Conservation (phyloP, 2,888 invertebrate species). For the Drosophila emarginata region DNA sequence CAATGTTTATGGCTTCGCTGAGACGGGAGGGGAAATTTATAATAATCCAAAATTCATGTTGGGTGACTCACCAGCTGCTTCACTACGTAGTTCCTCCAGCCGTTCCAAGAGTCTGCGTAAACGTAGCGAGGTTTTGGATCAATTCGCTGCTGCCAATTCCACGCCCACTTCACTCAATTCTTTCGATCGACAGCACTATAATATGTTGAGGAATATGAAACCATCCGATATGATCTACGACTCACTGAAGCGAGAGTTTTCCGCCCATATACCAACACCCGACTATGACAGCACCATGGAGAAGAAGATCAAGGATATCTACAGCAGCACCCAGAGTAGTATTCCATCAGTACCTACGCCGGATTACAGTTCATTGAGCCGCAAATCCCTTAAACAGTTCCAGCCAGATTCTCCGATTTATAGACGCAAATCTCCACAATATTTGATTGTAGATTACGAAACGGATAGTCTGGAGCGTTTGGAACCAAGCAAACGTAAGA, state of each 20-base stretch:
- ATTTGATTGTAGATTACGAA: slow-evolving; percentile 86
- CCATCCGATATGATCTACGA: slow-evolving; percentile 87
- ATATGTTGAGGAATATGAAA: slow-evolving; percentile 80
- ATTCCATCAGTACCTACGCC: slow-evolving; percentile 82
- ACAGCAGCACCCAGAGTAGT: slow-evolving; percentile 80
- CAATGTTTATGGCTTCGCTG: slow-evolving; percentile 77
- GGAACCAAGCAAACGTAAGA: slow-evolving; percentile 82
- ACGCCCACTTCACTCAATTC: slow-evolving; percentile 78
- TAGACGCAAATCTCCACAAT: slow-evolving; percentile 80
- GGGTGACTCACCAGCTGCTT: slow-evolving; percentile 79
- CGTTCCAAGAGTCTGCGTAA: slow-evolving; percentile 74
- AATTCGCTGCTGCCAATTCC: slow-evolving; percentile 79
- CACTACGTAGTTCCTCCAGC: slow-evolving; percentile 76
- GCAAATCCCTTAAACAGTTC: slow-evolving; percentile 80
- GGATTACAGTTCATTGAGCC: slow-evolving; percentile 82
- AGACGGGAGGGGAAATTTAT: slow-evolving; percentile 80
- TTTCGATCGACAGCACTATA: slow-evolving; percentile 79
- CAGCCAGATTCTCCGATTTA: slow-evolving; percentile 83
- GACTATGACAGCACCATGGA: slow-evolving; percentile 82
- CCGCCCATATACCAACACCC: slow-evolving; percentile 81
- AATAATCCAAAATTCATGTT: slow-evolving; percentile 82
- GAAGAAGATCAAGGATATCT: slow-evolving; percentile 81
- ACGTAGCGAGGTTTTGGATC: slow-evolving; percentile 78
- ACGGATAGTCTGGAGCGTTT: slow-evolving; percentile 89
- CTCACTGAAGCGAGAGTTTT: slow-evolving; percentile 84